Evolutionary conservation across 2,113 vertebrate species (phyloP), one percentile per base, ranked within the genome.

Genomic region (Petromus typicus): DNA sequence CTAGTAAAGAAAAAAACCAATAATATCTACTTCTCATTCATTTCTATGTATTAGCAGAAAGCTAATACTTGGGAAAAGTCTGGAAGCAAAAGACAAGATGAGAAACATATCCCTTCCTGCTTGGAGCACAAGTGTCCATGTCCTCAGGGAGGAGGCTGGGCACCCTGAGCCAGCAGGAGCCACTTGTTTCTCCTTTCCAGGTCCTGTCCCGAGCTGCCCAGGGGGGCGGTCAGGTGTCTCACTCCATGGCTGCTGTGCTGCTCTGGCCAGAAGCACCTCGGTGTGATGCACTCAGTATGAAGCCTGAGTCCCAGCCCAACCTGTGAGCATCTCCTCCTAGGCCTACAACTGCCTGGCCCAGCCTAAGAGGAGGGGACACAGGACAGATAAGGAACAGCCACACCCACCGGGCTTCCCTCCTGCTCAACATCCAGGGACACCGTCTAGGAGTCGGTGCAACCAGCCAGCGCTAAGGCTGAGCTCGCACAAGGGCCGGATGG

Each of bases 221-320:
- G 2, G 32, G 16, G 6, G 9, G 9, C 10, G 10, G 16, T 83
- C 11, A 48, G 59, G 25, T 23, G 34, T 61, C 9, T 7, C 7
- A 23, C 13, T 23, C 76, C 56, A 11, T 17, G 67, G 11, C 45
- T 76, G 37, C 67, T 48, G 22, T 61, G 37, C n/a, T n/a, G 30
- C n/a, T 73, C 79, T 51, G 69, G 81, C 43, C 0, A 0, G 73
- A 81, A 76, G 51, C 54, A 43, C n/a, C 7, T 5, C 3, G 32
- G n/a, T 3, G 0, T 3, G 48, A 32, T 20, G 61, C 40, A n/a
- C 0, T 11, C 67, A 64, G 17, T 1, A 0, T 3, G 37, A 86
- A 30, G 63, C 67, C 11, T 5, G 25, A 71, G 66, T n/a, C 43
- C 43, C 34, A 17, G 66, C 30, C 63, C 17, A 2, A n/a, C 61